phyloP scores from a whole-genome alignment of 2,888 invertebrate genomes.

The Yponomeuta cagnagella region DNA sequence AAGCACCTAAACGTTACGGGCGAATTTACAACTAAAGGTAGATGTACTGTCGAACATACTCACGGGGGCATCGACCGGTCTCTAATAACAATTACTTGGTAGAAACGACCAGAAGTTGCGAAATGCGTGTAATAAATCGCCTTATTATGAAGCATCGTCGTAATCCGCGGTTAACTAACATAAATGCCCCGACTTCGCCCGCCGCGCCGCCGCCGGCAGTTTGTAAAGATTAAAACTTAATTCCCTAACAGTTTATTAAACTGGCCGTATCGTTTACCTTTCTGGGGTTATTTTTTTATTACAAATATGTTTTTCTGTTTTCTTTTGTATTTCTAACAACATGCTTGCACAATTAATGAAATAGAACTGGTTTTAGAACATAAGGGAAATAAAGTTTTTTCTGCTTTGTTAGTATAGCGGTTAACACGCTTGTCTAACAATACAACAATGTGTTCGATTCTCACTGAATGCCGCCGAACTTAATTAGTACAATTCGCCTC shows the following conservation, averaged over 20 bases:
- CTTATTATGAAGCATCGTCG: conserved; percentile 45
- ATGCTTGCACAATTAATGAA: no score
- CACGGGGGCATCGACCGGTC: not conserved
- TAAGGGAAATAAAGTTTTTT: no score
- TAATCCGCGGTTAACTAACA: conserved; percentile 71
- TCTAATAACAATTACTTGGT: not conserved
- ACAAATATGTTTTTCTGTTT: not conserved
- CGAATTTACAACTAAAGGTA: no score
- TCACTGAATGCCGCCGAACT: no score
- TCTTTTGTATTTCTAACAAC: no score
- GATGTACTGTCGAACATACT: no score
- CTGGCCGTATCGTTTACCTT: conserved; percentile 26
- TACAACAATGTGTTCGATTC: no score
- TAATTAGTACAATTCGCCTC: no score
- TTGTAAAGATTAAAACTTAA: conserved; percentile 70
- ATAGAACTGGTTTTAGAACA: no score
- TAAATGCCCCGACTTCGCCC: conserved; percentile 53
- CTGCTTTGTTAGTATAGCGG: no score
- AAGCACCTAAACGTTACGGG: no score
- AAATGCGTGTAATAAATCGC: conserved; percentile 49
- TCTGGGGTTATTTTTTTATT: not conserved
- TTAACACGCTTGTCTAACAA: no score
- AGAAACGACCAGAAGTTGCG: not conserved
- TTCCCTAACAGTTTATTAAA: conserved; percentile 43
- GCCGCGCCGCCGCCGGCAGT: conserved; percentile 37